Evolutionary conservation across 2,888 invertebrate species (phyloP).

Genomic region (Synanthedon tipuliformis): DNA sequence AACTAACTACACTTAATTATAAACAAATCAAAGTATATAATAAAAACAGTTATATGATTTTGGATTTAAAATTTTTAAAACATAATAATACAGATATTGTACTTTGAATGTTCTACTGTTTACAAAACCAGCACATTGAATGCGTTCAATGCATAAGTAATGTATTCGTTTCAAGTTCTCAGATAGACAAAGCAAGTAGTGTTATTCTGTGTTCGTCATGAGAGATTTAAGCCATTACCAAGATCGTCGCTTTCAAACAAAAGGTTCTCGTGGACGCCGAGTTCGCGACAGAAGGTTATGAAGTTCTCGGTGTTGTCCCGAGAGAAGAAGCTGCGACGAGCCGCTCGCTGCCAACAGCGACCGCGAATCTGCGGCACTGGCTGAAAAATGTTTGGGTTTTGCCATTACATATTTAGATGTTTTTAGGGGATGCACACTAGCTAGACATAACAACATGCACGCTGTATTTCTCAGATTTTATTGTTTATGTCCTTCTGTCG

Average conservation of each 20-base stretch:
- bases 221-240: conserved; percentile 60
- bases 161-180: neutral
- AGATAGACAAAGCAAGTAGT: neutral
- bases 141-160: neutral
- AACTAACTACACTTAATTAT: too few species aligned
- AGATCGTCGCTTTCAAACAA: conserved; percentile 92
- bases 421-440: too few species aligned
- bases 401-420: too few species aligned
- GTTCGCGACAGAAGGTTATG: conserved; percentile 84
- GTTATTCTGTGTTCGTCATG: conserved; percentile 1
- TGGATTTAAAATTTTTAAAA: too few species aligned
- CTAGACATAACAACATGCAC: too few species aligned
- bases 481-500: too few species aligned
- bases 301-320: conserved; percentile 92
- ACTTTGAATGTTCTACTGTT: too few species aligned
- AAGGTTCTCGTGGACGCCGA: conserved; percentile 88
- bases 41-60: too few species aligned
- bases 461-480: too few species aligned
- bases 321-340: conserved; percentile 87
- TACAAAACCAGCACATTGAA: neutral
- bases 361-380: conserved; percentile 78
- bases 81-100: too few species aligned
- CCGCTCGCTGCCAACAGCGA: conserved; percentile 86
- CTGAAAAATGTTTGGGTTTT: conserved; percentile 36
- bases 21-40: too few species aligned